phyloP scores from a whole-genome alignment of 2,888 invertebrate species.

The Athalia circularis region DNA sequence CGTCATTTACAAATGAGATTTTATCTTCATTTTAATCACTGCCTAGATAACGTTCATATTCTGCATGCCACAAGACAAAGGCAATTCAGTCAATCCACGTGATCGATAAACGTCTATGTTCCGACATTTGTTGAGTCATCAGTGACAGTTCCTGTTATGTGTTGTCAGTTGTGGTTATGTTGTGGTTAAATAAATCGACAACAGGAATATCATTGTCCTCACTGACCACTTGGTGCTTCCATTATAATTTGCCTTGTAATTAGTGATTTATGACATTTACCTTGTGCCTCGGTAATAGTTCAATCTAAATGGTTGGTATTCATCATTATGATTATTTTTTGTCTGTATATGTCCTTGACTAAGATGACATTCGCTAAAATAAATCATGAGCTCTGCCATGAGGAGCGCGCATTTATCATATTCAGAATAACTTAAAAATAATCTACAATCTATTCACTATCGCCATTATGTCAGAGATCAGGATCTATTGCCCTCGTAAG shows the following conservation, averaged over 20 bases:
- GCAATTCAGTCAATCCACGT: background rate
- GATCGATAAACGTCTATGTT: background rate
- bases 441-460: background rate
- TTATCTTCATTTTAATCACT: background rate
- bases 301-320: constrained; percentile 39
- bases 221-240: background rate
- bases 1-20: background rate
- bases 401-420: background rate
- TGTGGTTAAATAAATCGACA: constrained; percentile 23
- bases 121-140: no score
- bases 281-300: constrained; percentile 1
- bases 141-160: no score
- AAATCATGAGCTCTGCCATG: background rate
- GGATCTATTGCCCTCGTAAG: no score
- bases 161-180: constrained; percentile 23
- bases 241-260: background rate
- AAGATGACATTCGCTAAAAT: constrained; percentile 30
- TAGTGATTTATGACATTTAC: background rate
- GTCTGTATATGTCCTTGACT: constrained; percentile 25
- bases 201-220: background rate
- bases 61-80: background rate
- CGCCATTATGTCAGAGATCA: no score
- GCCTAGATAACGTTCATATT: background rate
- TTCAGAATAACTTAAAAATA: background rate
- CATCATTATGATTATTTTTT: constrained; percentile 9